Evolutionary conservation across 2,113 vertebrate species (phyloP).

Genomic region (Okapia johnstoni): DNA sequence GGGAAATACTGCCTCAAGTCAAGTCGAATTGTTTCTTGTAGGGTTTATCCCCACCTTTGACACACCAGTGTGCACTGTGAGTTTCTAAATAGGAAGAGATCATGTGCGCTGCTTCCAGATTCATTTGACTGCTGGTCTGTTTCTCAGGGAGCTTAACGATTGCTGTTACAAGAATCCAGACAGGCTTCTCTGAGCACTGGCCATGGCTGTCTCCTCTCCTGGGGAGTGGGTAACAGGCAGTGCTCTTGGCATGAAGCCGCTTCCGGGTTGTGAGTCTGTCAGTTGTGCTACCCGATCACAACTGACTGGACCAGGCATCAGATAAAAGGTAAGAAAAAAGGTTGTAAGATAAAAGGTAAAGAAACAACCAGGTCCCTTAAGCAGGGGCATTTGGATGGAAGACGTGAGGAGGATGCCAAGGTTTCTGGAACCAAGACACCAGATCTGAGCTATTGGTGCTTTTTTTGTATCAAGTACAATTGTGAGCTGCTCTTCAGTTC

Average conservation of each 20-base stretch:
- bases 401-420: not conserved
- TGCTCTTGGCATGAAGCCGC: not conserved
- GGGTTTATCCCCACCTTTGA: not conserved
- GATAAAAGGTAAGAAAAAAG: not conserved
- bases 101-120: not conserved
- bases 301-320: not conserved
- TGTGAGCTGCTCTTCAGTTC: not conserved
- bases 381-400: not conserved
- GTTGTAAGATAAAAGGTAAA: not conserved
- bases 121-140: not conserved
- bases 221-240: not conserved
- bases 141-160: not conserved
- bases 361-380: not conserved
- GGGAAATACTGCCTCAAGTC: not conserved
- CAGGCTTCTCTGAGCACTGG: too few species aligned
- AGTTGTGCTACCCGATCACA: not conserved
- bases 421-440: not conserved
- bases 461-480: not conserved
- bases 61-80: not conserved
- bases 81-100: not conserved
- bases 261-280: not conserved
- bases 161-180: not conserved
- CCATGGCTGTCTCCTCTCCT: not conserved
- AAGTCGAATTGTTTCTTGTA: not conserved
- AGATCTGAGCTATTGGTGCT: not conserved